These are phyloP conservation scores for Melangyna quadrimaculata DNA, from an alignment of 2,888 invertebrate genomes.

Conservation along the genomic window DNA sequence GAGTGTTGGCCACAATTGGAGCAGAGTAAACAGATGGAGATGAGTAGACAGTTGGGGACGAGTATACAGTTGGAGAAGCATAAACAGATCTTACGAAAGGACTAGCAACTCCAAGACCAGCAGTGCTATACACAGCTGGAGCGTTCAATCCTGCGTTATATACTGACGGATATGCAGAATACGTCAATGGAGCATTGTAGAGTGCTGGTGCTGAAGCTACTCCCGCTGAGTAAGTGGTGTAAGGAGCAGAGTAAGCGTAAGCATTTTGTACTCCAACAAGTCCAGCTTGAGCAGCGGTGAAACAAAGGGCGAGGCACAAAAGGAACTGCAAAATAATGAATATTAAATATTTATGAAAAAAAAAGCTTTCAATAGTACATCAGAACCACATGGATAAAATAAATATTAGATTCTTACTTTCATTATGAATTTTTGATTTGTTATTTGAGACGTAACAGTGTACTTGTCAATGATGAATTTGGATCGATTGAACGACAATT, in stretches of 20 bases:
- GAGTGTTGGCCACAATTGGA: constrained; percentile 32
- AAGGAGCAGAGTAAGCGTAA: constrained; percentile 27
- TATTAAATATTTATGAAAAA: neutral
- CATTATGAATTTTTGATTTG: neutral
- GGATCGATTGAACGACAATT: neutral
- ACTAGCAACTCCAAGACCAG: constrained; percentile 1
- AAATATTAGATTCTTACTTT: neutral
- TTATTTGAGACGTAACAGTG: neutral
- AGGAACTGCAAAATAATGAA: constrained; percentile 48
- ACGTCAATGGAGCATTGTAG: constrained; percentile 43
- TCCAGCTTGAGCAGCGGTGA: constrained; percentile 61
- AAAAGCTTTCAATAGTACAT: neutral
- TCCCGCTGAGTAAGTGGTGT: constrained; percentile 50
- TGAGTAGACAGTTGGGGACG: neutral
- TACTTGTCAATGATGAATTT: neutral
- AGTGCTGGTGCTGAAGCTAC: constrained; percentile 37
- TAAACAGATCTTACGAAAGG: constrained; percentile 38
- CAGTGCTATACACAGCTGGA: constrained; percentile 15
- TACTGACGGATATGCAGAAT: constrained; percentile 34
- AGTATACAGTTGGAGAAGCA: constrained; percentile 34
- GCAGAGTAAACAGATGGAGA: constrained; percentile 30
- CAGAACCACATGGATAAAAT: neutral
- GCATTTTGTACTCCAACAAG: constrained; percentile 30
- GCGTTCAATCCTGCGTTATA: constrained; percentile 28
- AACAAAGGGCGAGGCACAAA: constrained; percentile 54